A percentile compares a stretch with the other conserved stretches of the same genome.
These are phyloP conservation scores for Strix aluco DNA, from an alignment of 2,113 vertebrate species.

Conservation along the genomic window DNA sequence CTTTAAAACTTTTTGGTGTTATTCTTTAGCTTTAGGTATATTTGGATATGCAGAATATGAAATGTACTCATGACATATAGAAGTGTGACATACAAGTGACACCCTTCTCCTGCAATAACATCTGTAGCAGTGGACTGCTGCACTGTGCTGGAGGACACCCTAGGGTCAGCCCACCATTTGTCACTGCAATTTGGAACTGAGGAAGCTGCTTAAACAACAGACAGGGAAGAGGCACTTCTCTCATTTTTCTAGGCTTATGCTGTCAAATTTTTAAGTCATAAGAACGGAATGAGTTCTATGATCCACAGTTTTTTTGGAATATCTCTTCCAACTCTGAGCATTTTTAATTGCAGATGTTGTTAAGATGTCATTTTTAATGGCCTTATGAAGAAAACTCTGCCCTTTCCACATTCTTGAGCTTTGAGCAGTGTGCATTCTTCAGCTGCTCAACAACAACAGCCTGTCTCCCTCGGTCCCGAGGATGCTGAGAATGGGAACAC, in stretches of 20 bases:
- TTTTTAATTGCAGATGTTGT: slow-evolving; percentile 65
- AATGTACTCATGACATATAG: neutral
- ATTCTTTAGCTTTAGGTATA: neutral
- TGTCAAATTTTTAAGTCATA: slow-evolving; percentile 44
- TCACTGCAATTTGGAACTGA: neutral
- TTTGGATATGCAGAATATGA: neutral
- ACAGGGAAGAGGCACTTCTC: neutral
- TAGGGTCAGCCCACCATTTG: neutral
- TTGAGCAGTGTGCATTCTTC: slow-evolving; percentile 19
- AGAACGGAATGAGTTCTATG: slow-evolving; percentile 27
- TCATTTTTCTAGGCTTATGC: slow-evolving; percentile 9
- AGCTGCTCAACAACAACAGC: slow-evolving; percentile 38
- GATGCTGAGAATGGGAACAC: neutral
- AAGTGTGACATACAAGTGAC: neutral
- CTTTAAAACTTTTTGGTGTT: neutral
- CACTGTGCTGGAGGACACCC: neutral
- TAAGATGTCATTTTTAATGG: slow-evolving; percentile 54
- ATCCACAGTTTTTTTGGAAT: slow-evolving; percentile 8
- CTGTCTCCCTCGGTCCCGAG: neutral
- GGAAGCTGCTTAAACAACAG: neutral
- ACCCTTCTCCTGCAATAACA: neutral
- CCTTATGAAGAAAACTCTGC: neutral
- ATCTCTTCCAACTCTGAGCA: neutral
- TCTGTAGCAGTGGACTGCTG: neutral
- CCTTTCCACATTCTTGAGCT: slow-evolving; percentile 50